Evolutionary conservation across 2,888 invertebrate genomes (phyloP).

Genomic region (Drosophila mettleri): DNA sequence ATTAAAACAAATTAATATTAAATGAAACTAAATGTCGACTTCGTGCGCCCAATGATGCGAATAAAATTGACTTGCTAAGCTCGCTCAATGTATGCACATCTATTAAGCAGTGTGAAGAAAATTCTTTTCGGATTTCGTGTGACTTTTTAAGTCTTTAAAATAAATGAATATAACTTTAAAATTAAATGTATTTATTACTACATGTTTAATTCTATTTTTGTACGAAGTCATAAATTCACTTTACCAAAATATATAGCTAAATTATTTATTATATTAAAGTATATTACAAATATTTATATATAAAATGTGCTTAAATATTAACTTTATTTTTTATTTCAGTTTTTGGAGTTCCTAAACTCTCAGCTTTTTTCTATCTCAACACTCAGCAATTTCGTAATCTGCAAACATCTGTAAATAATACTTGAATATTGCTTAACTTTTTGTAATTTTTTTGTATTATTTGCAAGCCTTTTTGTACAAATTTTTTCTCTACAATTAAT

Average conservation of each 20-base stretch:
- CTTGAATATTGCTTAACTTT: not conserved
- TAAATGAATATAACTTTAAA: no score
- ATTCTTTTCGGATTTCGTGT: not conserved
- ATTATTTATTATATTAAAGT: not conserved
- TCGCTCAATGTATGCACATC: not conserved
- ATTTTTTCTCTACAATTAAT: not conserved
- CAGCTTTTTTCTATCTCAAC: not conserved
- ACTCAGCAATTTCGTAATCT: not conserved
- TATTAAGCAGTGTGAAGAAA: not conserved
- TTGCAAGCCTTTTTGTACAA: not conserved
- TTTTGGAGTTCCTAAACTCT: not conserved
- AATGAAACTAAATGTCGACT: constrained; percentile 14
- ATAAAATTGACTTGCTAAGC: constrained; percentile 9
- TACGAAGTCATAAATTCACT: not conserved
- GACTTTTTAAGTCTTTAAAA: not conserved
- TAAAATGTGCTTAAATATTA: not conserved
- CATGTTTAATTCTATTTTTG: not conserved
- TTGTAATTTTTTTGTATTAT: not conserved
- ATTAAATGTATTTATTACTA: not conserved
- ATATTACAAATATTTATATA: not conserved
- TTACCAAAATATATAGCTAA: not conserved
- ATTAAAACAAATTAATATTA: constrained; percentile 10
- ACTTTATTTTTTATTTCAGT: not conserved
- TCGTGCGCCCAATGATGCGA: constrained; percentile 15
- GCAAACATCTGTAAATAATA: constrained; percentile 1